Conservation (phyloP, 2,797 vertebrate species). For the Silurus lanzhouensis region DNA sequence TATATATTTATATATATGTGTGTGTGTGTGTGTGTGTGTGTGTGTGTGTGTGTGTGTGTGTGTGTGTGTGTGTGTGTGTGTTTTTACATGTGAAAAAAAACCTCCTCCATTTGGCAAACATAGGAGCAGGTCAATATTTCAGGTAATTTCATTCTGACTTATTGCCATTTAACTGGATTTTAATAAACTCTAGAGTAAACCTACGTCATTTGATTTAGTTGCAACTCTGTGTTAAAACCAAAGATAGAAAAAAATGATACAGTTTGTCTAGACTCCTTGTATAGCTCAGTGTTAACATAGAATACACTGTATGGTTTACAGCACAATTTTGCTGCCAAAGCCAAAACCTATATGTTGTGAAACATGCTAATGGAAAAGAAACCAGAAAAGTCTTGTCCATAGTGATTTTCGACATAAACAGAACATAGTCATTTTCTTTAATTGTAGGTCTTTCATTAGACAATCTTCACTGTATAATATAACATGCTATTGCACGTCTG, state of each 20-base stretch:
- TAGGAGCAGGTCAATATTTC: conserved; percentile 11
- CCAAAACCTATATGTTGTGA: not conserved
- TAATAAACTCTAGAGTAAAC: not conserved
- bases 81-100: not conserved
- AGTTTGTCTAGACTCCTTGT: not conserved
- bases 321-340: not conserved
- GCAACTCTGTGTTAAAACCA: not conserved
- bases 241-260: not conserved
- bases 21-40: too few relatives aligned
- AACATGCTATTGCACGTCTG: not conserved
- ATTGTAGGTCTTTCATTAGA: not conserved
- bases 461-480: not conserved
- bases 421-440: not conserved
- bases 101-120: not conserved
- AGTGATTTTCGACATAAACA: not conserved
- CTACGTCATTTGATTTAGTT: not conserved
- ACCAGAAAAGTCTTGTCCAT: not conserved
- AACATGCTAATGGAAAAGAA: not conserved
- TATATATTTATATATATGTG: too few relatives aligned
- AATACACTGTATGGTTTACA: not conserved
- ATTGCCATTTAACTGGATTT: not conserved
- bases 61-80: not conserved
- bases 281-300: not conserved
- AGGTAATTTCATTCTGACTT: not conserved
- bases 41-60: not conserved